Evolutionary conservation across 2,797 vertebrate genomes (phyloP), one percentile per base, ranked within the genome.

Genomic region (Pelodytes ibericus): DNA sequence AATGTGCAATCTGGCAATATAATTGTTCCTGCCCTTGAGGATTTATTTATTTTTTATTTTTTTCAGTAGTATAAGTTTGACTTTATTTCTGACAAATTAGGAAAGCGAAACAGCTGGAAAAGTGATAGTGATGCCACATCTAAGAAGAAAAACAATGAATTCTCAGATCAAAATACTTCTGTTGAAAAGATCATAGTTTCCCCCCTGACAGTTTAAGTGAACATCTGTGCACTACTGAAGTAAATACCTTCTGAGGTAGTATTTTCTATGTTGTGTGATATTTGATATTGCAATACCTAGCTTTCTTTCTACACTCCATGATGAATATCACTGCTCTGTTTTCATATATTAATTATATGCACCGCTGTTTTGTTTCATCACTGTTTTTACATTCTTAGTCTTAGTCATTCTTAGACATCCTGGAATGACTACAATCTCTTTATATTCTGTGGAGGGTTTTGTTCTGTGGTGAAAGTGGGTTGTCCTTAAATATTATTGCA

Each of bases 1-100:
- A 15, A 44, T 44, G 18, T 44, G 15, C 18, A 44, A 16, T 16
- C 41, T 16, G 41, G 41, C 15, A 1, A 16, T 44, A 11, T 44
- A 16, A 16, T 5, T 44, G 13, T 15, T 15, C 15, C 16, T 44
- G 4, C 4, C 15, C 15, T 44, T 44, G 4, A 3, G 4, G 2
- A 4, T 3, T 44, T 44, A 44, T 44, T 44, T 2, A 3, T 44
- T 5, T 44, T 44, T 13, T 44, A 44, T 44, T 44, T 87, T 87
- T 88, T 86, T 86, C 87, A 88, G 89, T 88, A 88, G 88, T 87
- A 86, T 91, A 87, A 86, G 83, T 84, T 73, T 77, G 82, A 83
- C 80, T 88, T 83, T 89, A 81, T 82, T 84, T 76, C 84, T 76
- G 75, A 87, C 83, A 83, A 71, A 74, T 80, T 83, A 77, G 63